Percentiles rank a stretch among this genome's conserved stretches.
Conservation (phyloP, 1,140 invertebrate species). For the Ectropis grisescens region DNA sequence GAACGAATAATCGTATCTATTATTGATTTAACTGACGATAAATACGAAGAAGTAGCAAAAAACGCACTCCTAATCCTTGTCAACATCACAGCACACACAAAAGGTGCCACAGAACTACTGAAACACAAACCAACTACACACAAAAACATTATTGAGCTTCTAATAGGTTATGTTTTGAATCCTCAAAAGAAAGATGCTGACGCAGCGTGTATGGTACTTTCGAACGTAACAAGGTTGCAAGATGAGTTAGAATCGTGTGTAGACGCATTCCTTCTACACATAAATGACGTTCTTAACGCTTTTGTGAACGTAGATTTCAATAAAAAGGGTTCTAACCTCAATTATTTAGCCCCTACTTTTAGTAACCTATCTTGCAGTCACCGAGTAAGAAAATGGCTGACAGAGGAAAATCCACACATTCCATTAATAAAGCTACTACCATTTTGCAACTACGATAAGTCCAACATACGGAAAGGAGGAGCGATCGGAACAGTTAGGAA, state of each 20-base stretch:
- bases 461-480: conserved; percentile 78
- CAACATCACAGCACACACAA: conserved; percentile 79
- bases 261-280: conserved; percentile 66
- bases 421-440: conserved; percentile 78
- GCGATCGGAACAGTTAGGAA: conserved; percentile 81
- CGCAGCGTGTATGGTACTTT: conserved; percentile 84
- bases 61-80: conserved; percentile 79
- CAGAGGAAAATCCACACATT: conserved; percentile 51
- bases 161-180: conserved; percentile 60
- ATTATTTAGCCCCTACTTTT: conserved; percentile 81
- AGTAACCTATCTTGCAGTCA: conserved; percentile 78
- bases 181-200: conserved; percentile 75
- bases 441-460: conserved; percentile 81
- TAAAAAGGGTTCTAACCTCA: conserved; percentile 75
- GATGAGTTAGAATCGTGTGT: conserved; percentile 73
- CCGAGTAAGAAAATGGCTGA: conserved; percentile 71
- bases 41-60: conserved; percentile 72
- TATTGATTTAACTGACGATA: conserved; percentile 75
- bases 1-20: conserved; percentile 73
- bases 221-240: conserved; percentile 81
- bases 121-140: conserved; percentile 37
- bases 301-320: conserved; percentile 81
- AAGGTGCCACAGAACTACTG: conserved; percentile 71
- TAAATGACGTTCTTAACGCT: conserved; percentile 75
- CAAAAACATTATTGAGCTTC: conserved; percentile 40